Percentiles rank a stretch among this genome's conserved stretches.
phyloP scores from a whole-genome alignment of 2,113 vertebrate genomes.

The Corythaixoides concolor region DNA sequence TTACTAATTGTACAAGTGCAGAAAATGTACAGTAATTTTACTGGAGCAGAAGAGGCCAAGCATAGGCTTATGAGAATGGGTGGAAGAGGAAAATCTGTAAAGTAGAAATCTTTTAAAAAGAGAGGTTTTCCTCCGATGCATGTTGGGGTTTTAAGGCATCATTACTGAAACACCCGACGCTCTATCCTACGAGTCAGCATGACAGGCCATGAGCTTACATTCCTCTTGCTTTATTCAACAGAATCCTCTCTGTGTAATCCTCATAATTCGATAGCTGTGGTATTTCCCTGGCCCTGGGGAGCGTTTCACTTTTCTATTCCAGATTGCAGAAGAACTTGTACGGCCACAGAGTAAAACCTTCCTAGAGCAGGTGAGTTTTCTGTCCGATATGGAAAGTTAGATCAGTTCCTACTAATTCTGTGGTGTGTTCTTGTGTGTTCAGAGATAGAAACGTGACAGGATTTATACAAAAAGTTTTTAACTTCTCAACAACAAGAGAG shows the following conservation, averaged over 20 bases:
- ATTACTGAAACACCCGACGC: not conserved
- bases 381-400: not conserved
- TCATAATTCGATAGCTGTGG: not conserved
- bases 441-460: not conserved
- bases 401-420: not conserved
- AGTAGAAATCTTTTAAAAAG: not conserved
- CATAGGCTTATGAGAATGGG: not conserved
- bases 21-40: not conserved
- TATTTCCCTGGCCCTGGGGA: not conserved
- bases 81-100: not conserved
- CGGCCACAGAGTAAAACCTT: not conserved
- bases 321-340: not conserved
- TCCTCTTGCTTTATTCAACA: not conserved
- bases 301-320: not conserved
- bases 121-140: not conserved
- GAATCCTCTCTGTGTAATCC: not conserved
- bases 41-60: not conserved
- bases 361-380: not conserved
- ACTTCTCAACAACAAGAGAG: not conserved
- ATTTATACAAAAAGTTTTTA: not conserved
- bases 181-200: not conserved
- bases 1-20: not conserved
- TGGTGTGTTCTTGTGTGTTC: not conserved
- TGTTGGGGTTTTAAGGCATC: not conserved
- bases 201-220: not conserved